Conservation (phyloP, 2,797 vertebrate genomes). For the Typhlichthys subterraneus region DNA sequence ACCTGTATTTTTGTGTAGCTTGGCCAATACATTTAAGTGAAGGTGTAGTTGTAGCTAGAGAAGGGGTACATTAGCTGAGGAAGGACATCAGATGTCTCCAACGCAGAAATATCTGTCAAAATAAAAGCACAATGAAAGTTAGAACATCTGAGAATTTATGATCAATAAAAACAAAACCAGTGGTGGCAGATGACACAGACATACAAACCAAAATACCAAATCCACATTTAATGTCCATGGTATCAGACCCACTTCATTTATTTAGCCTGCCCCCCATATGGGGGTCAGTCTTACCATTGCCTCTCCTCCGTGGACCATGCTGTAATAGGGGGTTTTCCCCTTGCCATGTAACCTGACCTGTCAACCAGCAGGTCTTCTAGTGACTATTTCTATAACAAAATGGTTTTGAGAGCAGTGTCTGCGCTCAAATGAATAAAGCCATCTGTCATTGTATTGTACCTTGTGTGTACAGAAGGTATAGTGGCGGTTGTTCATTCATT, state of each 20-base stretch:
- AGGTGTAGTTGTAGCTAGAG: too few relatives aligned
- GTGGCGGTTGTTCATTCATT: constrained; percentile 6
- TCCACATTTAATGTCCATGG: constrained; percentile 20
- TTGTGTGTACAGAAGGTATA: background rate
- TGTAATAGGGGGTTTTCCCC: constrained; percentile 39
- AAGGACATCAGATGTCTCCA: too few relatives aligned
- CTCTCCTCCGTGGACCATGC: constrained; percentile 40
- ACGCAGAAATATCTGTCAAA: too few relatives aligned
- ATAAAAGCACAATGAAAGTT: too few relatives aligned
- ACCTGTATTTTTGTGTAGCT: too few relatives aligned
- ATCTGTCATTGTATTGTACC: background rate
- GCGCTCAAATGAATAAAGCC: constrained; percentile 6
- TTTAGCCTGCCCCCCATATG: constrained; percentile 14
- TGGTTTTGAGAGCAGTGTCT: constrained; percentile 30
- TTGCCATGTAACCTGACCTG: constrained; percentile 52
- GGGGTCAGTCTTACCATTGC: constrained; percentile 13
- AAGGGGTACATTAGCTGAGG: too few relatives aligned
- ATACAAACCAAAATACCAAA: too few relatives aligned
- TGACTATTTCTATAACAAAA: constrained; percentile 59
- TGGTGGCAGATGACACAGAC: too few relatives aligned
- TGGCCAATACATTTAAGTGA: too few relatives aligned
- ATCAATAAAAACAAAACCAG: too few relatives aligned
- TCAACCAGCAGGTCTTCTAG: constrained; percentile 27
- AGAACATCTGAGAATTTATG: too few relatives aligned
- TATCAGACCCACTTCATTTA: constrained; percentile 16